phyloP scores from a whole-genome alignment of 2,888 invertebrate species.

The Alcis repandata region DNA sequence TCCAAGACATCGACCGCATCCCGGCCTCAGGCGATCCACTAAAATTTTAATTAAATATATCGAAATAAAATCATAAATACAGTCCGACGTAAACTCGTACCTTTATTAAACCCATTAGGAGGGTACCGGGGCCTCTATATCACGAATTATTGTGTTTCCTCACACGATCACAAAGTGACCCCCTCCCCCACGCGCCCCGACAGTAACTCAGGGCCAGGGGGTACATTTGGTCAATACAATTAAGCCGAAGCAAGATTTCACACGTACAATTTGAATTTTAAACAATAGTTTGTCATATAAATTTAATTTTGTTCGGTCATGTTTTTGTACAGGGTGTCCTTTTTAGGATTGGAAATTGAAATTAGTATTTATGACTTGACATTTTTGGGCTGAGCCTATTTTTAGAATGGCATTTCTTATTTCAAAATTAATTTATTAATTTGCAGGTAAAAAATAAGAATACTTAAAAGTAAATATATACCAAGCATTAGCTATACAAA shows the following conservation, averaged over 20 bases:
- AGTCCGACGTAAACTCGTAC: constrained; percentile 77
- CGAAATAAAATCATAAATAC: constrained; percentile 84
- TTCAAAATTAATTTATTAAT: too few relatives aligned
- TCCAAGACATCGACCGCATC: constrained; percentile 42
- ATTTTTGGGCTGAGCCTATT: too few relatives aligned
- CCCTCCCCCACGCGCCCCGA: constrained; percentile 45
- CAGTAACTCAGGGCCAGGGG: constrained; percentile 58
- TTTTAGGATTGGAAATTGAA: not conserved
- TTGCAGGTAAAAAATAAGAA: too few relatives aligned
- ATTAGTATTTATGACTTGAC: not conserved
- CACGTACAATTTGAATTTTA: constrained; percentile 85
- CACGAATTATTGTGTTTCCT: constrained; percentile 77
- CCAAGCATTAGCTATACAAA: not conserved
- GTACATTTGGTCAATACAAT: constrained; percentile 82
- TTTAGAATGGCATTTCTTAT: not conserved
- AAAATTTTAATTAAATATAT: constrained; percentile 85
- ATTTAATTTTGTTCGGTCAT: constrained; percentile 79
- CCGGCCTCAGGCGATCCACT: constrained; percentile 53
- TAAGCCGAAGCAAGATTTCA: constrained; percentile 82
- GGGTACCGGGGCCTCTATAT: constrained; percentile 71
- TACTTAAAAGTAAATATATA: too few relatives aligned
- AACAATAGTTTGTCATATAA: constrained; percentile 86
- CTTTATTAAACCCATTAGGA: constrained; percentile 85
- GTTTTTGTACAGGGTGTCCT: constrained; percentile 66
- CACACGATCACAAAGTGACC: constrained; percentile 66